These are phyloP conservation scores for Heteromormyrus szaboi DNA, from an alignment of 2,797 vertebrate genomes.

Conservation along the genomic window DNA sequence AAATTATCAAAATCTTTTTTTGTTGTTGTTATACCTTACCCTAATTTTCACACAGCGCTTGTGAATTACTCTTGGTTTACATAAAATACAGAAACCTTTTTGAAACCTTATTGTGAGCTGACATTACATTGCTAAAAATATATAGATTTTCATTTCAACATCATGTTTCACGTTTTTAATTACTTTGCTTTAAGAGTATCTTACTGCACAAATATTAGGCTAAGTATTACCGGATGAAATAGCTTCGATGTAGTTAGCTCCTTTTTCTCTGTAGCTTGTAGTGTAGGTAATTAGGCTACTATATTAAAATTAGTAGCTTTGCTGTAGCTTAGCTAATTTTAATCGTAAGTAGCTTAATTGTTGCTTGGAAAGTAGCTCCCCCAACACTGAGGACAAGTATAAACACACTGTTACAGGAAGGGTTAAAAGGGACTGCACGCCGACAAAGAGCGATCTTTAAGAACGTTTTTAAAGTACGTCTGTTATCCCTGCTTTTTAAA, in stretches of 20 bases:
- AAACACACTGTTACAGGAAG: neutral
- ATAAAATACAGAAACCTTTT: neutral
- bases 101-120: neutral
- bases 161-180: neutral
- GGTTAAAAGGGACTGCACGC: neutral
- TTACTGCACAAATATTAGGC: neutral
- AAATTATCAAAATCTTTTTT: too few species aligned
- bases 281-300: neutral
- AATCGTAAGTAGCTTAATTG: too few species aligned
- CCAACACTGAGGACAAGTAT: neutral
- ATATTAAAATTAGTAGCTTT: neutral
- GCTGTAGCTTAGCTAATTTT: neutral
- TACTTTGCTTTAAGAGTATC: neutral
- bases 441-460: neutral
- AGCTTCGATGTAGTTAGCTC: neutral
- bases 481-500: neutral
- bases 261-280: neutral
- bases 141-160: neutral
- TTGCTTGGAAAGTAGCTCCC: neutral
- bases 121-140: neutral
- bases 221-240: neutral
- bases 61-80: neutral
- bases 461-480: neutral
- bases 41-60: neutral
- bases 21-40: neutral